phyloP scores from a whole-genome alignment of 1,140 invertebrate genomes.

The Drosophila nebulosa region DNA sequence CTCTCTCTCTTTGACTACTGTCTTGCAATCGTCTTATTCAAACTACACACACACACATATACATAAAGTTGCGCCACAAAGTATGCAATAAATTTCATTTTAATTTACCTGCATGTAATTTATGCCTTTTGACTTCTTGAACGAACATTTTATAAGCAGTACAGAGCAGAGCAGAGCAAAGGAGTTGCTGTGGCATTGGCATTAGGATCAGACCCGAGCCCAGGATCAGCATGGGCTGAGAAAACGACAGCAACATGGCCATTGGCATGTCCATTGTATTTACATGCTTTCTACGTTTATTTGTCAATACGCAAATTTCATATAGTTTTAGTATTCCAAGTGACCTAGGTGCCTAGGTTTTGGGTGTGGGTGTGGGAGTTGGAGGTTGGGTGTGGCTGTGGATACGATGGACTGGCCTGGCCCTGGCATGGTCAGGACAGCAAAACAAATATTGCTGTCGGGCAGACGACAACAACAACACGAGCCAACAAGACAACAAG shows the following conservation, averaged over 20 bases:
- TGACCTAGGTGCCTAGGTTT: slow-evolving; percentile 2
- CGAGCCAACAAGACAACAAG: slow-evolving; percentile 52
- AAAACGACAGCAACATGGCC: slow-evolving; percentile 46
- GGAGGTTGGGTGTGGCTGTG: not conserved
- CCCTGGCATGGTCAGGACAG: slow-evolving; percentile 50
- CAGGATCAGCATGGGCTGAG: not conserved
- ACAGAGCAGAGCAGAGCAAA: not conserved
- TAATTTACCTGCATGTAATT: slow-evolving; percentile 80
- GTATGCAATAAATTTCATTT: slow-evolving; percentile 77
- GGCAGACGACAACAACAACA: slow-evolving; percentile 23
- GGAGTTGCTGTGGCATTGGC: not conserved
- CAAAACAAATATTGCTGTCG: slow-evolving; percentile 72
- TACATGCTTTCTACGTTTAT: slow-evolving; percentile 74
- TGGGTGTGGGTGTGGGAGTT: slow-evolving; percentile 15
- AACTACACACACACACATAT: too few species aligned
- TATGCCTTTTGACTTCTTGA: slow-evolving; percentile 76
- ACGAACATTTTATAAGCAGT: slow-evolving; percentile 52
- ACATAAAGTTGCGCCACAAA: slow-evolving; percentile 73
- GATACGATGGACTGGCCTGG: slow-evolving; percentile 31
- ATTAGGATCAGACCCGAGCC: slow-evolving; percentile 3
- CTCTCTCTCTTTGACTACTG: slow-evolving; percentile 1
- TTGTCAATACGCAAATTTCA: slow-evolving; percentile 79
- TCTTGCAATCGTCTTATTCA: slow-evolving; percentile 21
- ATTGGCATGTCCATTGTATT: slow-evolving; percentile 76
- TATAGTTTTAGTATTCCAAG: slow-evolving; percentile 50